Base-by-base conservation (phyloP, 2,797 vertebrate genomes). In the Sebastes paucispinis region DNA sequence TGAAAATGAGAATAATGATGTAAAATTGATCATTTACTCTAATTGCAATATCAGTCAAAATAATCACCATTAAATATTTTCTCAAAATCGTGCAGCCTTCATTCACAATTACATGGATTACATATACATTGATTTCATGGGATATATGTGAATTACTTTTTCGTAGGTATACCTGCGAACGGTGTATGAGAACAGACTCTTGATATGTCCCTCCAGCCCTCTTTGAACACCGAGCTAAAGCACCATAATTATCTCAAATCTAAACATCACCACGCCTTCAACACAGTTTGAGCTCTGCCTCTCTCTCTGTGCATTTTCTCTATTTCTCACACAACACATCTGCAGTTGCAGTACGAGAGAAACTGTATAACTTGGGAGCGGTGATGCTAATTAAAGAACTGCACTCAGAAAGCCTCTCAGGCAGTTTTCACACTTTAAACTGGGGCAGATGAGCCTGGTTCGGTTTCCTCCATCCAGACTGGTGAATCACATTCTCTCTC, bases 321-420 rank as follows among this genome's bases (percentile, higher is more conserved):
- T 25, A 75, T 81, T 86, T 77, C 85, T 89, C 58, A 86, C 50
- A 31, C 64, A 10, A 36, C 36, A 50, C 43, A 31, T 70, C 83
- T 81, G 84, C 87, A 89, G 80, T 64, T 73, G 68, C 74, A 71
- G 39, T 27, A 34, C 57, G 1, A 55, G 79, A 25, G 34, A 31
- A 78, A 63, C 69, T 69, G 39, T 47, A 24, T 27, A 54, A 65
- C 32, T 78, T 24, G 14, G 31, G 18, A 71, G 5, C 52, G 22
- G 70, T 27, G 77, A 34, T 82, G 79, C 85, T 88, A 83, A 88
- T 85, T 82, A 76, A 71, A 83, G 79, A 66, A 52, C 63, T 43
- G 70, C 76, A 25, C 72, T 81, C 79, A 54, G 43, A 76, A 50
- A 83, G 73, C 79, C 74, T 88, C 69, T 80, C 3, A 32, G 79